phyloP scores from a whole-genome alignment of 2,797 vertebrate species.

The Chaetodon trifasciatus region DNA sequence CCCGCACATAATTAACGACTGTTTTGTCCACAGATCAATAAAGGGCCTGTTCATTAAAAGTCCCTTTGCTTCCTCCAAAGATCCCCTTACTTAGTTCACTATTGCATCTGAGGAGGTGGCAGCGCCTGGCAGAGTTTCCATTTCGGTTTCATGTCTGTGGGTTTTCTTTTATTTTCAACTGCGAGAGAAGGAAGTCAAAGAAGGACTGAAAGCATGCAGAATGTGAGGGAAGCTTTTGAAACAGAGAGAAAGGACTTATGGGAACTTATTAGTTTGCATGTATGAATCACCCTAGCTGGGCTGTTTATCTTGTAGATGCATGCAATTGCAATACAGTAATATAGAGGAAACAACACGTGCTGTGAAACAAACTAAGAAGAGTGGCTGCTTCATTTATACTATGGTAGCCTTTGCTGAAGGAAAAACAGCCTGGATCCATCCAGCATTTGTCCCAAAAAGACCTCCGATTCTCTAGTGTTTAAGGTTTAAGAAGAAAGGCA shows the following conservation, averaged over 20 bases:
- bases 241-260: slow-evolving; percentile 39
- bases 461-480: background rate
- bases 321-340: slow-evolving; percentile 17
- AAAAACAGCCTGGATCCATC: background rate
- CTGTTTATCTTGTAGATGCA: slow-evolving; percentile 29
- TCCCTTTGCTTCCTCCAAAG: slow-evolving; percentile 76
- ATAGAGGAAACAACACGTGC: slow-evolving; percentile 12
- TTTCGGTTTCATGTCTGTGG: slow-evolving; percentile 53
- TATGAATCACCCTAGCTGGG: slow-evolving; percentile 12
- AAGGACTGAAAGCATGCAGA: slow-evolving; percentile 31
- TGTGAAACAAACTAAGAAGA: background rate
- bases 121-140: slow-evolving; percentile 62
- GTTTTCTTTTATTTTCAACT: slow-evolving; percentile 36
- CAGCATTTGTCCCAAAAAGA: background rate
- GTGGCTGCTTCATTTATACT: background rate
- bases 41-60: slow-evolving; percentile 85
- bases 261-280: slow-evolving; percentile 55
- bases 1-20: slow-evolving; percentile 86
- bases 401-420: background rate
- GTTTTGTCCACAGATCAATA: slow-evolving; percentile 89
- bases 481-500: background rate
- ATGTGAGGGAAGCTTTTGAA: slow-evolving; percentile 51
- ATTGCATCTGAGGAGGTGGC: slow-evolving; percentile 61
- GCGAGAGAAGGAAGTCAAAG: slow-evolving; percentile 50
- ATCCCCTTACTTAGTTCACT: slow-evolving; percentile 68